These are phyloP conservation scores for Castor canadensis DNA, from an alignment of 2,113 vertebrate species.

Conservation along the genomic window DNA sequence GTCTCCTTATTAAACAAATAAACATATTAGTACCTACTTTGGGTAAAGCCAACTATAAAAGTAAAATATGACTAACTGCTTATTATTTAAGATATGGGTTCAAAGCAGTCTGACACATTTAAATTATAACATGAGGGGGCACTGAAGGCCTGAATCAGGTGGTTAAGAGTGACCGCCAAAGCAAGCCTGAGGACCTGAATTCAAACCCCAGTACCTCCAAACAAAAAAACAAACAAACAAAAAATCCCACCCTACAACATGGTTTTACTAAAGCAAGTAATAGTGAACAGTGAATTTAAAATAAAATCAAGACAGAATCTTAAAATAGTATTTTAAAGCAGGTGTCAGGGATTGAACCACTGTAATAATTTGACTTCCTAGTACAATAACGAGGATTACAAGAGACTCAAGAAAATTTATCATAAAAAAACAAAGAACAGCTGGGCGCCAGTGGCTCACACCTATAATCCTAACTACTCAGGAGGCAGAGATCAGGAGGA, in stretches of 20 bases:
- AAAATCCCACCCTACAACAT: no score
- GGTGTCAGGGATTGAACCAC: background rate
- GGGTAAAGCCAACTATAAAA: background rate
- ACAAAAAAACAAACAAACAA: no score
- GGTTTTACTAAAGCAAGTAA: constrained; percentile 4
- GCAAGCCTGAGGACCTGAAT: no score
- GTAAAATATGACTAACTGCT: background rate
- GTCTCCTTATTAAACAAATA: background rate
- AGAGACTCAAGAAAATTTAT: background rate
- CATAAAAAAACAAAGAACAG: background rate
- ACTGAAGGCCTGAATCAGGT: no score
- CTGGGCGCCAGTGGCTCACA: background rate
- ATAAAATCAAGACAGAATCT: constrained; percentile 38
- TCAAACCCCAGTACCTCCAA: no score
- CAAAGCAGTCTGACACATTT: background rate
- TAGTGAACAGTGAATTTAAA: background rate
- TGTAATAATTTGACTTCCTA: background rate
- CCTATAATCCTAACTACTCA: background rate
- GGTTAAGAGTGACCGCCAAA: no score
- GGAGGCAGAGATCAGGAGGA: background rate
- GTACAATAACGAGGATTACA: background rate
- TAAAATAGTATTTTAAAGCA: background rate
- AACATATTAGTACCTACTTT: background rate
- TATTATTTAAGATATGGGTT: background rate
- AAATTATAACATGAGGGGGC: background rate